Evolutionary conservation across 2,113 vertebrate genomes (phyloP).

Genomic region (Procavia capensis): DNA sequence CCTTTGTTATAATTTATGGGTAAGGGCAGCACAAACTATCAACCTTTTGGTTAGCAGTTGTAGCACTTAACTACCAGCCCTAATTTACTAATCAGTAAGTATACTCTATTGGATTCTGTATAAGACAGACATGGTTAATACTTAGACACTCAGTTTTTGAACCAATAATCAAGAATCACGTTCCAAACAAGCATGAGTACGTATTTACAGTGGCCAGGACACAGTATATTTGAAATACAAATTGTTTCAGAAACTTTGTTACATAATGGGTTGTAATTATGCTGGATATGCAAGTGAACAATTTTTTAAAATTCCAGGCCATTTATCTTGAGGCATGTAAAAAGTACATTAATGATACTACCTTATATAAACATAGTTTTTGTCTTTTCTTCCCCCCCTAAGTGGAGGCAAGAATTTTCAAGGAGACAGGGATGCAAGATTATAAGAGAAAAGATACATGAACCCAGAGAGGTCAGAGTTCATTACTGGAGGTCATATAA

Average conservation of each 20-base stretch:
- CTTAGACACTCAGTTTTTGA: conserved; percentile 35
- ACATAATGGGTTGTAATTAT: not conserved
- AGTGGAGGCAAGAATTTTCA: not conserved
- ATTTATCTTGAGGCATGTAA: conserved; percentile 9
- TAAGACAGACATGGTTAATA: not conserved
- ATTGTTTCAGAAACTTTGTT: conserved; percentile 35
- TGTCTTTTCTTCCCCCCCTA: not conserved
- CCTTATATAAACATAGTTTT: not conserved
- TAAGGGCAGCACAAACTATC: too few species aligned
- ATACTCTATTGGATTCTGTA: not conserved
- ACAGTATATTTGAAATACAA: conserved; percentile 49
- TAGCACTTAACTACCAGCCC: too few species aligned
- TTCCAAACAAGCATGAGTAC: not conserved
- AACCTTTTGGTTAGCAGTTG: too few species aligned
- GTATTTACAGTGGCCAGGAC: not conserved
- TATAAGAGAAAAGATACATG: not conserved
- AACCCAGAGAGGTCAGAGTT: not conserved
- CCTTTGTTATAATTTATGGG: too few species aligned
- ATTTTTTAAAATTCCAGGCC: conserved; percentile 39
- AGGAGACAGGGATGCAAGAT: not conserved
- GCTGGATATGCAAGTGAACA: not conserved
- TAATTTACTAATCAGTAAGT: not conserved
- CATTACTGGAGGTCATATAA: not conserved
- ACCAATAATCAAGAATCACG: not conserved
- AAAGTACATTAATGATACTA: not conserved